Evolutionary conservation across 2,113 vertebrate species (phyloP).

Genomic region (Muscicapa adusta): DNA sequence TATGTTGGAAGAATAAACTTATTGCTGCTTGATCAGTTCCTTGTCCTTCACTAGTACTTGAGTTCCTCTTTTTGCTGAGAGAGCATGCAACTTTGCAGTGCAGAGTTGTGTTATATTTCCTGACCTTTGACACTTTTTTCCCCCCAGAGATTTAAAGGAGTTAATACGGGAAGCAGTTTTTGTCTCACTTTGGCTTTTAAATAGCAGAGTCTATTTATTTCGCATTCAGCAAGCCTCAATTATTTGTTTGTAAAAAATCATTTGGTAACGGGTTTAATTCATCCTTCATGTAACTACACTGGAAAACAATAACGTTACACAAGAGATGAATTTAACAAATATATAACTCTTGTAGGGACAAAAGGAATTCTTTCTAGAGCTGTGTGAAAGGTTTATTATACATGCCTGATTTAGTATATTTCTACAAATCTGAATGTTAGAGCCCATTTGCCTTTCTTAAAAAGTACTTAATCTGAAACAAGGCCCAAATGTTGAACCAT

Average conservation of each 20-base stretch:
- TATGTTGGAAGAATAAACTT: conserved; percentile 47
- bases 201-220: conserved; percentile 45
- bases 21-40: conserved; percentile 47
- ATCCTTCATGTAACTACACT: conserved; percentile 45
- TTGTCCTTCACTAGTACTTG: conserved; percentile 27
- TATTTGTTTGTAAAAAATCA: conserved; percentile 56
- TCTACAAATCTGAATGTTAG: not conserved
- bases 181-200: conserved; percentile 51
- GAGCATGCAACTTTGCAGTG: conserved; percentile 12
- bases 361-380: conserved; percentile 47
- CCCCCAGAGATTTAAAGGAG: conserved; percentile 37
- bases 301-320: conserved; percentile 57
- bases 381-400: conserved; percentile 35
- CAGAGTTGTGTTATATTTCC: conserved; percentile 39
- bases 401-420: not conserved
- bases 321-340: conserved; percentile 54
- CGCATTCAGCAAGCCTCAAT: conserved; percentile 31
- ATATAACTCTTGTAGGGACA: conserved; percentile 61
- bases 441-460: not conserved
- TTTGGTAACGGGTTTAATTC: conserved; percentile 54
- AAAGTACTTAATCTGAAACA: not conserved
- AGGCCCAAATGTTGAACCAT: not conserved
- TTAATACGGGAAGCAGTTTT: conserved; percentile 56
- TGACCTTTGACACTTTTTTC: conserved; percentile 22
- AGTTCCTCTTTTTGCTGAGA: conserved; percentile 44